Conservation (phyloP, 1,140 invertebrate genomes). For the Phocides pigmalion region DNA sequence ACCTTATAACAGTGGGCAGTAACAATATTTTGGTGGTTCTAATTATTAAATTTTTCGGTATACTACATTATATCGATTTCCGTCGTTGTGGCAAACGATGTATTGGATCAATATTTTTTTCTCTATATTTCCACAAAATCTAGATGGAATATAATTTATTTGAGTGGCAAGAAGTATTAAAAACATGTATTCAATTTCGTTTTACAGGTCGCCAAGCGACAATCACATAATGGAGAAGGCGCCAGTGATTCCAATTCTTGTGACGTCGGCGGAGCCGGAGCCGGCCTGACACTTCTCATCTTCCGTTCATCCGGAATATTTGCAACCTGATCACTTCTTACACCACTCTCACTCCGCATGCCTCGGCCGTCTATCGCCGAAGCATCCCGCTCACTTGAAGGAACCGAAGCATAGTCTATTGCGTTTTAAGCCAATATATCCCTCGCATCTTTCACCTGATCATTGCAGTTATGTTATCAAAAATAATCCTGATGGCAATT, state of each 20-base stretch:
- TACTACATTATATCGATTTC: too few relatives aligned
- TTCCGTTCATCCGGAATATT: slow-evolving; percentile 5
- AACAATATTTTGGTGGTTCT: too few relatives aligned
- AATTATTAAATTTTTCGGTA: too few relatives aligned
- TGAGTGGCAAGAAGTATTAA: too few relatives aligned
- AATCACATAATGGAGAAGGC: slow-evolving; percentile 56
- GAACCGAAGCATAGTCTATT: slow-evolving; percentile 7
- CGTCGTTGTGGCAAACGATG: too few relatives aligned
- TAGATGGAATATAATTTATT: background rate
- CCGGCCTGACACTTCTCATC: slow-evolving; percentile 48
- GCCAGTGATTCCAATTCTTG: slow-evolving; percentile 70
- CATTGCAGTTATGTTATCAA: slow-evolving; percentile 13
- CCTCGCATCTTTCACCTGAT: slow-evolving; percentile 21
- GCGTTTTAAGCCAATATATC: slow-evolving; percentile 6
- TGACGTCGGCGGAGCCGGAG: slow-evolving; percentile 67
- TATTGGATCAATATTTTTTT: too few relatives aligned
- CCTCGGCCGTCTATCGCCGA: slow-evolving; percentile 12
- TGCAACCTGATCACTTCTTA: slow-evolving; percentile 5
- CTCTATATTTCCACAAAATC: background rate
- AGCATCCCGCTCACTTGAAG: background rate
- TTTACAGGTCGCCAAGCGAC: slow-evolving; percentile 69
- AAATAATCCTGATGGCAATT: slow-evolving; percentile 1
- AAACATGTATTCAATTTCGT: slow-evolving; percentile 1
- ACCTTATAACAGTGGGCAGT: too few relatives aligned
- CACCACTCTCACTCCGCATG: background rate